Evolutionary conservation across 2,113 vertebrate species (phyloP), one percentile per base, ranked within the genome.

Genomic region (Lates calcarifer): DNA sequence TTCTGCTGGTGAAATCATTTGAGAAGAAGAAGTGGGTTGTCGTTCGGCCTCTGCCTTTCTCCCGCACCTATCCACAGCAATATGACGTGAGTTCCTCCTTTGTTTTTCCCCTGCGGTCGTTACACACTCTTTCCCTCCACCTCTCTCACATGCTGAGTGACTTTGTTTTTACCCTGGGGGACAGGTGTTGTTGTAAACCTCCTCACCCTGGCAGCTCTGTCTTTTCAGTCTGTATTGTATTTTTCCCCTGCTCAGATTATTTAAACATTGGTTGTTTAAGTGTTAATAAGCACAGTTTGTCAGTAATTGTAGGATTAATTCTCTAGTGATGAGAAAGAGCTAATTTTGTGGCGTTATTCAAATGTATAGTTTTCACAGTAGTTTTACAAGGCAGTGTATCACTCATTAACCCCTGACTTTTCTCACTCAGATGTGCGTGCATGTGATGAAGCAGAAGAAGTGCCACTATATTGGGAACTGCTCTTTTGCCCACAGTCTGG

Each of bases 401-500:
- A 18, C 28, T n/a, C 22, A 45, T 1, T 22, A 41, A 81, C 20
- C 5, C 35, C 51, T 28, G 5, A 5, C 13, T 22, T 60, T 37
- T 73, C 58, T 77, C 61, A 28, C 57, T 15, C 92, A 99, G 98
- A 95, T 99, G 93, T 99, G 98, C 83, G 97, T 98, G 89, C 98
- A 99, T 20, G 97, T 98, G 71, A 97, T 98, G 94, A 99, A 99
- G 35, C 97, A 97, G 90, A 98, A 98, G 92, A 99, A 99, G 87
- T 99, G 98, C 91, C 97, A 98, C 91, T 99, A 99, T 22, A 98
- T 98, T 88, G 98, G 98, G 69, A 99, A 99, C 92, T 99, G 98
- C 90, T 98, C 97, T 13, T 99, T 99, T 1, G 98, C 98, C 4
- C 98, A 99, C 94, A 99, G 97, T 91, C 95, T 97, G 0, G 98